Evolutionary conservation across 2,888 invertebrate species (phyloP).

Genomic region (Hydroisotoma schaefferi): DNA sequence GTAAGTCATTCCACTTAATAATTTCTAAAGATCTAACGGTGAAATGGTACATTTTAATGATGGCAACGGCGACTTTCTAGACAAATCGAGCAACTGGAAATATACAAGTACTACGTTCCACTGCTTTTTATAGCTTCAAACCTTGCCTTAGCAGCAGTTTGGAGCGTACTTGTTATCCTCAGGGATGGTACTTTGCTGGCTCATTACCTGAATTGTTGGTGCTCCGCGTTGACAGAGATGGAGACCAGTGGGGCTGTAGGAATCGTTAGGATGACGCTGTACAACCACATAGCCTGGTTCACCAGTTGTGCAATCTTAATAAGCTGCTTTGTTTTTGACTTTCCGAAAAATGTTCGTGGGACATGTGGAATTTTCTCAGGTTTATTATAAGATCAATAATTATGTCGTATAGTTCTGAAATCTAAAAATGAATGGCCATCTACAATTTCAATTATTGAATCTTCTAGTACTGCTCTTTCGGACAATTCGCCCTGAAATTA

Average conservation of each 20-base stretch:
- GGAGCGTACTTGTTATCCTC: constrained; percentile 26
- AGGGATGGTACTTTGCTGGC: constrained; percentile 31
- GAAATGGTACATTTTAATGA: not conserved
- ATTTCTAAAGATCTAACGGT: not conserved
- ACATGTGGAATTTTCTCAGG: constrained; percentile 11
- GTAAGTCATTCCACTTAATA: not conserved
- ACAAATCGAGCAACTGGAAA: constrained; percentile 22
- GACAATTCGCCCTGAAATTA: no score
- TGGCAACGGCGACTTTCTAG: constrained; percentile 6
- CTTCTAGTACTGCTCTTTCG: no score
- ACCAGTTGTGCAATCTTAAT: not conserved
- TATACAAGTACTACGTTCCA: constrained; percentile 14
- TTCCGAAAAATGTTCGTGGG: constrained; percentile 15
- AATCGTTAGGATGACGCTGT: constrained; percentile 2
- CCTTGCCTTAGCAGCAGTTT: constrained; percentile 18
- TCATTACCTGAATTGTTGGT: constrained; percentile 33
- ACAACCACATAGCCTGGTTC: not conserved
- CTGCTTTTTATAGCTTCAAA: constrained; percentile 13
- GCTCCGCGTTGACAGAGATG: constrained; percentile 27
- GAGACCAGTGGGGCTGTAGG: constrained; percentile 30
- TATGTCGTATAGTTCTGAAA: no score
- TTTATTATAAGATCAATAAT: no score
- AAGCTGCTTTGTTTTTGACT: constrained; percentile 13
- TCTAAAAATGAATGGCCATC: no score
- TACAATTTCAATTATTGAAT: no score